phyloP scores from a whole-genome alignment of 1,140 invertebrate genomes.

The Octopus bimaculoides region DNA sequence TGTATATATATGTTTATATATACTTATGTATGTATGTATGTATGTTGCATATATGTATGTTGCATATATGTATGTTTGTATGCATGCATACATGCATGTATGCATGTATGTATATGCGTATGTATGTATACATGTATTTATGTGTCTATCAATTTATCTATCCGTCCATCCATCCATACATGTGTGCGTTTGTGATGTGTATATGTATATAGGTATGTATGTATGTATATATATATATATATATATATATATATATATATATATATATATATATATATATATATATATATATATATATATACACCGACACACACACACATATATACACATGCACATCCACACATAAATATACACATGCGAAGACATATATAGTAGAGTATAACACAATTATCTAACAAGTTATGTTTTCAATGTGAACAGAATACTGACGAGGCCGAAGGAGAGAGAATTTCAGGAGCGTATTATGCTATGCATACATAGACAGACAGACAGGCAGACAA shows the following conservation, averaged over 20 bases:
- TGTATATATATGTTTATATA: background rate
- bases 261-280: background rate
- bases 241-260: background rate
- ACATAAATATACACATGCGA: no score
- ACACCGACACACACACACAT: background rate
- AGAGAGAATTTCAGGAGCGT: background rate
- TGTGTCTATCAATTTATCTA: background rate
- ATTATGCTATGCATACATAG: background rate
- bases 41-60: background rate
- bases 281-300: background rate
- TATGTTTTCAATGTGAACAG: no score
- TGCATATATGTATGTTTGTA: background rate
- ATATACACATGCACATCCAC: background rate
- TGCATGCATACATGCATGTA: background rate
- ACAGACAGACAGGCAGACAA: background rate
- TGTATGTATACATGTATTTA: background rate
- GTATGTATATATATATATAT: background rate
- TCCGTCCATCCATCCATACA: background rate
- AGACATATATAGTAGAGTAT: no score
- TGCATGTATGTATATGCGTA: background rate
- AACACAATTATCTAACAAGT: no score
- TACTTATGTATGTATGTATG: background rate
- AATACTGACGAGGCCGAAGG: no score
- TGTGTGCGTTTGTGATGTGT: background rate
- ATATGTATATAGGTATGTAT: background rate